Conservation (phyloP, 2,888 invertebrate genomes). For the Zaprionus obscuricornis region DNA sequence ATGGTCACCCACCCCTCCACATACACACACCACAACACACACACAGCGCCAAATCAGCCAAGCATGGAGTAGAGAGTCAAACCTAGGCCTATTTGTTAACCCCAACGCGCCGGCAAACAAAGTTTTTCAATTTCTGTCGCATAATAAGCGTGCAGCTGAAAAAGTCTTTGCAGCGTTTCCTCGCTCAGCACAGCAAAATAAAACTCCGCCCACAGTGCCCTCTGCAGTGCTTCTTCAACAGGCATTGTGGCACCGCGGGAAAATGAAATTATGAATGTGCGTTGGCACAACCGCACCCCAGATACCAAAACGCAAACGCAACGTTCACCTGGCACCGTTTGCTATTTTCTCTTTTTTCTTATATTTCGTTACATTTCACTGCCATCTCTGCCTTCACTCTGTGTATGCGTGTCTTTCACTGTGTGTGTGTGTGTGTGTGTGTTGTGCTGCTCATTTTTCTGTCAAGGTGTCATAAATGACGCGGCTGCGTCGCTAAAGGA, state of each 20-base stretch:
- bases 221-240: conserved; percentile 2
- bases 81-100: conserved; percentile 72
- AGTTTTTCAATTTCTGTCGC: conserved; percentile 80
- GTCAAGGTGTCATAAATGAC: conserved; percentile 80
- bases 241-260: conserved; percentile 54
- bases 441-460: conserved; percentile 79
- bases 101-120: conserved; percentile 77
- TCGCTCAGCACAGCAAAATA: not conserved
- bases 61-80: conserved; percentile 3
- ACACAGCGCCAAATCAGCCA: conserved; percentile 6
- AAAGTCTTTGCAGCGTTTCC: conserved; percentile 42
- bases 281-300: conserved; percentile 75
- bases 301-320: conserved; percentile 37
- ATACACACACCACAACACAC: conserved; percentile 16
- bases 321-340: conserved; percentile 65
- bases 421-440: conserved; percentile 36
- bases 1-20: conserved; percentile 39
- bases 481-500: conserved; percentile 47
- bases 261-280: conserved; percentile 79
- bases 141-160: conserved; percentile 69
- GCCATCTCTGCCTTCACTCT: not conserved
- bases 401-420: conserved; percentile 1
- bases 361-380: not conserved
- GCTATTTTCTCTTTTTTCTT: conserved; percentile 4
- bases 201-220: not conserved